Evolutionary conservation across 2,888 invertebrate genomes (phyloP).

Genomic region (Xanthorhoe spadicearia): DNA sequence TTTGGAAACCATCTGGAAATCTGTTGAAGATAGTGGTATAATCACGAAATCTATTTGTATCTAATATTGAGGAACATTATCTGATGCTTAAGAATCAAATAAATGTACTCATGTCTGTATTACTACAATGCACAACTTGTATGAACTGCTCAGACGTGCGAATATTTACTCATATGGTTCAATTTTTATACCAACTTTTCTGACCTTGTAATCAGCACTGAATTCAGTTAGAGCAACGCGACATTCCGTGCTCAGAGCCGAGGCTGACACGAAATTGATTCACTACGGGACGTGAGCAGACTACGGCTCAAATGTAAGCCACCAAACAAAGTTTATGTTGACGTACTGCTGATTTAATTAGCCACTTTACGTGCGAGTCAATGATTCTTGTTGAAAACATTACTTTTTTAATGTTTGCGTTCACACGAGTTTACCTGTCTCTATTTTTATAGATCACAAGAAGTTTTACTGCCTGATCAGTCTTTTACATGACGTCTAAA

Average conservation of each 20-base stretch:
- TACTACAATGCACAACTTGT: neutral
- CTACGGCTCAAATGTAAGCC: slow-evolving; percentile 75
- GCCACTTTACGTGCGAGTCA: slow-evolving; percentile 44
- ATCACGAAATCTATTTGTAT: too few species aligned
- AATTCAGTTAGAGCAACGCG: slow-evolving; percentile 55
- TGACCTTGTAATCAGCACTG: slow-evolving; percentile 43
- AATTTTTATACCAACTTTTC: slow-evolving; percentile 24
- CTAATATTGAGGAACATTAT: too few species aligned
- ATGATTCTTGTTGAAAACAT: slow-evolving; percentile 29
- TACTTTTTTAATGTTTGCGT: neutral
- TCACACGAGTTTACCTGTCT: too few species aligned
- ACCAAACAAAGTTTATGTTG: slow-evolving; percentile 73
- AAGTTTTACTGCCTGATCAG: too few species aligned
- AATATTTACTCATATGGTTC: neutral
- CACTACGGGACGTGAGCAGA: slow-evolving; percentile 76
- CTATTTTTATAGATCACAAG: too few species aligned
- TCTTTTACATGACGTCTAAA: too few species aligned
- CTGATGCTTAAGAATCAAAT: too few species aligned
- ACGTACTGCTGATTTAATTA: slow-evolving; percentile 73
- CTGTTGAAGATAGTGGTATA: too few species aligned
- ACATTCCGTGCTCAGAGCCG: slow-evolving; percentile 56
- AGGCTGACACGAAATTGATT: slow-evolving; percentile 80
- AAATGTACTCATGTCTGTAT: too few species aligned
- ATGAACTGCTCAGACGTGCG: neutral
- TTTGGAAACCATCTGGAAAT: too few species aligned